Evolutionary conservation across 2,797 vertebrate genomes (phyloP).

Genomic region (Allobates femoralis): DNA sequence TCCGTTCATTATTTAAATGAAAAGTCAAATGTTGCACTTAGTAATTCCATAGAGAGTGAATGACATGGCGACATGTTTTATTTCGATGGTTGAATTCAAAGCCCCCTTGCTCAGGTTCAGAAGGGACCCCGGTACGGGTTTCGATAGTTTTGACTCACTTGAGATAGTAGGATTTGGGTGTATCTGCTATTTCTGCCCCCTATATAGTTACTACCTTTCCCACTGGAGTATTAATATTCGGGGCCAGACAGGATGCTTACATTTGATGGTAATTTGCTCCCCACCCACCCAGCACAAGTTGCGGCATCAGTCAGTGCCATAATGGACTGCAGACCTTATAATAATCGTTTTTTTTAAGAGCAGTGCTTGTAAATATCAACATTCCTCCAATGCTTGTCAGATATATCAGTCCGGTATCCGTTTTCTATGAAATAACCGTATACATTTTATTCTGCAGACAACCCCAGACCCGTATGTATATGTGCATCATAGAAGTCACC

Average conservation of each 20-base stretch:
- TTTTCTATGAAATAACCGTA: constrained; percentile 4
- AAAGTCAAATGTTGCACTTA: too few relatives aligned
- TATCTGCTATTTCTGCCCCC: background rate
- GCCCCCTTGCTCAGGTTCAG: too few relatives aligned
- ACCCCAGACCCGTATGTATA: background rate
- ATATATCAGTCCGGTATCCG: background rate
- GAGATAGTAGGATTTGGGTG: background rate
- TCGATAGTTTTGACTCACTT: background rate
- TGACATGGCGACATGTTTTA: too few relatives aligned
- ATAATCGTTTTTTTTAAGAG: background rate
- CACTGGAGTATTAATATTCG: background rate
- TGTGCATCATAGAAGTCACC: background rate
- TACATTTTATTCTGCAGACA: constrained; percentile 15
- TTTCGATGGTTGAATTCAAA: too few relatives aligned
- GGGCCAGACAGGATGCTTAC: background rate
- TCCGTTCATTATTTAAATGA: too few relatives aligned
- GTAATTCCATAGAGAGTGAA: too few relatives aligned
- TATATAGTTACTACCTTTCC: background rate
- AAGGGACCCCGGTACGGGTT: too few relatives aligned
- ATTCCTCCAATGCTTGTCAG: background rate
- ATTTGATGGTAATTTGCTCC: background rate
- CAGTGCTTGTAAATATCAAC: background rate
- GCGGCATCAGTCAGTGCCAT: background rate
- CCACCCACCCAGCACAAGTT: background rate
- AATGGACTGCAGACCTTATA: background rate